Evolutionary conservation across 2,113 vertebrate genomes (phyloP).

Genomic region (Nothocercus julius): DNA sequence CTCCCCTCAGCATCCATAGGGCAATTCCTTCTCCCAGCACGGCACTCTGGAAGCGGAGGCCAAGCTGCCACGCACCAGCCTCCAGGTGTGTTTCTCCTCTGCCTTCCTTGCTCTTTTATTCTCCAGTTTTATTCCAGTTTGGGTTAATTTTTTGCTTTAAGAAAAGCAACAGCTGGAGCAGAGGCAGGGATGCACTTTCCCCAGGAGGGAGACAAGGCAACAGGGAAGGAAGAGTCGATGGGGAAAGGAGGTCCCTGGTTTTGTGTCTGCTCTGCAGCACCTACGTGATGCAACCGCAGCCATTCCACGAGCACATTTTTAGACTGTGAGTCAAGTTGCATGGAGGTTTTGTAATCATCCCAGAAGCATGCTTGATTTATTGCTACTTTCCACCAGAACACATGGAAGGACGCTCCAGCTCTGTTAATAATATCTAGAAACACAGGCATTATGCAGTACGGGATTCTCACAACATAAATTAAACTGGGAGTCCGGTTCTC

Average conservation of each 20-base stretch:
- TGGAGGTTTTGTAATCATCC: slow-evolving; percentile 32
- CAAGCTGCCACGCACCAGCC: background rate
- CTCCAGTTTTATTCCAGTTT: background rate
- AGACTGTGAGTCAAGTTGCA: slow-evolving; percentile 75
- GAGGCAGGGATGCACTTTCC: background rate
- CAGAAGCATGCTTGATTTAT: slow-evolving; percentile 39
- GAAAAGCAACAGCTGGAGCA: background rate
- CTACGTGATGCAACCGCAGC: slow-evolving; percentile 38
- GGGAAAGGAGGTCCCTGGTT: background rate
- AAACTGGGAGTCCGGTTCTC: background rate
- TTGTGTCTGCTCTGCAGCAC: background rate
- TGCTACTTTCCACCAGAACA: slow-evolving; percentile 6
- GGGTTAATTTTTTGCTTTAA: background rate
- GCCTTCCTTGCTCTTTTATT: background rate
- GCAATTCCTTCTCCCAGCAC: slow-evolving; percentile 50
- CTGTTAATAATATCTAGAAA: slow-evolving; percentile 18
- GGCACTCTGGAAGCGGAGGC: background rate
- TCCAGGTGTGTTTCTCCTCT: slow-evolving; percentile 35
- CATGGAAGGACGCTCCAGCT: slow-evolving; percentile 9
- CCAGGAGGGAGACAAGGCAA: accelerated
- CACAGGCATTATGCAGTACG: background rate
- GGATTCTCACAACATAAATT: slow-evolving; percentile 14
- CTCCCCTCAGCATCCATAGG: background rate
- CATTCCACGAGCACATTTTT: slow-evolving; percentile 64
- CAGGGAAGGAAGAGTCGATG: background rate